Conservation (phyloP, 2,888 invertebrate species). For the Caenorhabditis sp. region DNA sequence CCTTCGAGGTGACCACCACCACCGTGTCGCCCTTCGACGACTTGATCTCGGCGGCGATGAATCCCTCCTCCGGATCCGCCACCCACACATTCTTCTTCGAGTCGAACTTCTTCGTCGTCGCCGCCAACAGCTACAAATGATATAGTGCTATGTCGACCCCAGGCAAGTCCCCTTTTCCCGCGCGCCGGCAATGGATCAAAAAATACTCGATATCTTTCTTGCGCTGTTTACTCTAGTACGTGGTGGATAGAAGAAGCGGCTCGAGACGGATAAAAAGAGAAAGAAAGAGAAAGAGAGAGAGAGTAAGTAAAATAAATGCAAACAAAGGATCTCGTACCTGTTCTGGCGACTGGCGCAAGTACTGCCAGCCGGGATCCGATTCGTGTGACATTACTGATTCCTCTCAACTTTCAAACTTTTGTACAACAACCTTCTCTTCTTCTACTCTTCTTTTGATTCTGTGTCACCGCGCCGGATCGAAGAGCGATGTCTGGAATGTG, state of each 20-base stretch:
- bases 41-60: constrained; percentile 96
- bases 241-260: no score
- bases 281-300: constrained; percentile 1
- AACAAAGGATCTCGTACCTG: constrained; percentile 66
- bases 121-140: constrained; percentile 63
- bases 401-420: background rate
- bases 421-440: constrained; percentile 17
- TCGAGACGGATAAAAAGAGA: no score
- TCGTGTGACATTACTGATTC: constrained; percentile 55
- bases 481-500: constrained; percentile 47
- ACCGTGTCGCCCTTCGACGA: constrained; percentile 95
- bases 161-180: background rate
- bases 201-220: constrained; percentile 33
- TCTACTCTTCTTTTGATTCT: constrained; percentile 1
- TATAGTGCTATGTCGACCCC: background rate
- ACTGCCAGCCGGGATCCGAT: constrained; percentile 79
- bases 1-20: constrained; percentile 91
- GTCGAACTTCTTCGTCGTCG: constrained; percentile 82
- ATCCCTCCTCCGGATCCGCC: constrained; percentile 98
- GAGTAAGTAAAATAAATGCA: constrained; percentile 31
- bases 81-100: constrained; percentile 99
- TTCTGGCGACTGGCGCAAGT: constrained; percentile 75
- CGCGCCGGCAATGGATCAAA: constrained; percentile 26
- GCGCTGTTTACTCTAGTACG: constrained; percentile 47
- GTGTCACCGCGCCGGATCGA: constrained; percentile 36